These are phyloP conservation scores for Polymixis flavicincta DNA, from an alignment of 2,888 invertebrate species.

Conservation along the genomic window DNA sequence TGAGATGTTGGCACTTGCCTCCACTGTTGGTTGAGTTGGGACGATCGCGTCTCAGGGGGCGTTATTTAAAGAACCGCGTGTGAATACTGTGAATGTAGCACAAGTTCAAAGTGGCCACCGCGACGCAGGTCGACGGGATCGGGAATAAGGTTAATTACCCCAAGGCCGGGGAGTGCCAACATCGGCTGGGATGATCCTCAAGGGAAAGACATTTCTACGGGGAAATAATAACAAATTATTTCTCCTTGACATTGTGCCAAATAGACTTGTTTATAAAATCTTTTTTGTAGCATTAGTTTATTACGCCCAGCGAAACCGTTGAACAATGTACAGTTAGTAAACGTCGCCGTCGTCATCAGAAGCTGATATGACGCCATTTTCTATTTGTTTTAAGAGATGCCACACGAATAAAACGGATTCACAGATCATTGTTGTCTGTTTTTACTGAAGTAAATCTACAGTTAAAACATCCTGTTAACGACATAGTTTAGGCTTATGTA, in stretches of 20 bases:
- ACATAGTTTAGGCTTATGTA: background rate
- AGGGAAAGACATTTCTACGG: slow-evolving; percentile 65
- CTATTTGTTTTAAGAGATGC: slow-evolving; percentile 32
- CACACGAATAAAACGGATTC: slow-evolving; percentile 15
- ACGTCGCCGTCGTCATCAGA: slow-evolving; percentile 48
- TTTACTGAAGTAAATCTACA: slow-evolving; percentile 19
- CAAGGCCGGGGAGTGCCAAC: slow-evolving; percentile 83
- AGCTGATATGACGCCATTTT: slow-evolving; percentile 29
- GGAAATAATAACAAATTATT: slow-evolving; percentile 72
- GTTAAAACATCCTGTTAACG: slow-evolving; percentile 3
- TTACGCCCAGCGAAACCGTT: slow-evolving; percentile 29
- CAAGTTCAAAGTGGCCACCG: slow-evolving; percentile 86
- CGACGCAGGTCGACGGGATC: slow-evolving; percentile 77
- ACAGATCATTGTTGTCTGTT: slow-evolving; percentile 9
- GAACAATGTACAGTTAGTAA: slow-evolving; percentile 38
- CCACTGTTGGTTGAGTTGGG: slow-evolving; percentile 62
- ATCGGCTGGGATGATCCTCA: slow-evolving; percentile 58
- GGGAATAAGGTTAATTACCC: slow-evolving; percentile 87
- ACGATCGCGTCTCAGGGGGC: slow-evolving; percentile 74
- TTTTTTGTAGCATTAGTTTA: slow-evolving; percentile 48
- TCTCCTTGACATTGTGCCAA: slow-evolving; percentile 72
- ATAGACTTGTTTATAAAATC: slow-evolving; percentile 57
- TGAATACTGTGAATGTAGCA: slow-evolving; percentile 86
- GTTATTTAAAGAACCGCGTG: slow-evolving; percentile 85
- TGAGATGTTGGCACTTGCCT: slow-evolving; percentile 84